Base-by-base conservation (phyloP, 2,113 vertebrate genomes). In the Pelecanoides urinatrix region DNA sequence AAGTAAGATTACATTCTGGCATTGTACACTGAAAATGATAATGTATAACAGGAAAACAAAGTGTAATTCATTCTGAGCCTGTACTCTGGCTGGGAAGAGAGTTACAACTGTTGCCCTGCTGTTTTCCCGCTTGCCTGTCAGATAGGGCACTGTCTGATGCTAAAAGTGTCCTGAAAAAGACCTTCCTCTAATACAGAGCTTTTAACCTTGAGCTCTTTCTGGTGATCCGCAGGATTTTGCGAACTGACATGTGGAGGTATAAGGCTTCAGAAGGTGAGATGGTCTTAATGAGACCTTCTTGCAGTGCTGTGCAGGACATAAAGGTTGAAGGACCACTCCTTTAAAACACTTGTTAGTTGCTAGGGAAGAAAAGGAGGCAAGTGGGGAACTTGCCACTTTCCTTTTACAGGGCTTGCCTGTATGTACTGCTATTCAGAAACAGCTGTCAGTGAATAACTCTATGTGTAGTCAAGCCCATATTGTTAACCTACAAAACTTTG, bases 401-500 rank as follows among this genome's bases (percentile, higher is more conserved):
- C 58, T 93, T 83, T 88, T 68, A n/a, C 10, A 32, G 34, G 34
- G 7, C 52, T 90, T 93, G 22, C 16, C 62, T 78, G 0, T 80
- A 26, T 67, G 5, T 92, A 67, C 75, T 80, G 42, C 67, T 92
- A 3, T 87, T 89, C 56, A 87, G 77, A 87, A 92, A 44, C 44
- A 78, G 49, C 40, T 75, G 13, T 73, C 30, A 21, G 59, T 85
- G 80, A 94, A 75, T 94, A 86, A 50, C 67, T 72, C 66, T 32
- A 3, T 53, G 34, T 85, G 89, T 74, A 79, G 92, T 61, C 66
- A 86, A 90, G 53, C 81, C 85, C 70, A 40, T 88, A 72, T 42
- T 93, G 90, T 93, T 96, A 92, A 90, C 71, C 58, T 86, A 17
- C 45, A 79, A 27, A 95, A 94, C 56, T 80, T 89, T 81, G 47